Conservation (phyloP, 2,797 vertebrate species). For the Geotria australis region DNA sequence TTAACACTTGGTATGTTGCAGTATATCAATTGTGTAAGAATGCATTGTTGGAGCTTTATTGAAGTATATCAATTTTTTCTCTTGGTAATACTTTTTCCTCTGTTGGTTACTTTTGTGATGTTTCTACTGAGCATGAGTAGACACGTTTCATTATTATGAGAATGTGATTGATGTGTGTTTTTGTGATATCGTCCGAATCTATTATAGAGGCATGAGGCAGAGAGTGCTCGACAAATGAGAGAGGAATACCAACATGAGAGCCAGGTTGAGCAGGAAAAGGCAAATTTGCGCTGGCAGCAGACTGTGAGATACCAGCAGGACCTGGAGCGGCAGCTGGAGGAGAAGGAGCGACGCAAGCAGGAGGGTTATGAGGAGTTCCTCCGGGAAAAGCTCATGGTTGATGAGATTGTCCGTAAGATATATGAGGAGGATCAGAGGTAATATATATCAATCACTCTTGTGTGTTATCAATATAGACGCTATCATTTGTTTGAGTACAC, state of each 20-base stretch:
- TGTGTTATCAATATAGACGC: not conserved
- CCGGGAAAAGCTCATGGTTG: constrained; percentile 57
- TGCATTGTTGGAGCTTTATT: not conserved
- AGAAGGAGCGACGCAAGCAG: constrained; percentile 32
- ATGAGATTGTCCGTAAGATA: constrained; percentile 62
- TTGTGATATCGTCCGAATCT: not conserved
- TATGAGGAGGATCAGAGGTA: constrained; percentile 60
- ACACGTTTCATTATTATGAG: too few species aligned
- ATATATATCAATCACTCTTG: constrained; percentile 6
- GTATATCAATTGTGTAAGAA: not conserved
- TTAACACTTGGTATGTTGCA: too few species aligned
- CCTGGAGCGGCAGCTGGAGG: constrained; percentile 41
- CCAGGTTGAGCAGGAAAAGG: constrained; percentile 17
- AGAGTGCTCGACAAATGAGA: constrained; percentile 22
- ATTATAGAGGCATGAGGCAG: constrained; percentile 29
- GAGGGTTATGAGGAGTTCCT: constrained; percentile 51
- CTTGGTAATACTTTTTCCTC: not conserved
- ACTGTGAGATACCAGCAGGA: constrained; percentile 22
- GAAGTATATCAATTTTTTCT: not conserved
- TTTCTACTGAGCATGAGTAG: not conserved
- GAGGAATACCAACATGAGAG: constrained; percentile 12
- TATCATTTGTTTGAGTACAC: not conserved
- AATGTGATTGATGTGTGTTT: too few species aligned
- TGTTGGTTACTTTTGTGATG: not conserved
- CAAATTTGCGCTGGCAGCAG: constrained; percentile 16